Evolutionary conservation across 2,797 vertebrate species (phyloP).

Genomic region (Tenualosa thibaudeaui): DNA sequence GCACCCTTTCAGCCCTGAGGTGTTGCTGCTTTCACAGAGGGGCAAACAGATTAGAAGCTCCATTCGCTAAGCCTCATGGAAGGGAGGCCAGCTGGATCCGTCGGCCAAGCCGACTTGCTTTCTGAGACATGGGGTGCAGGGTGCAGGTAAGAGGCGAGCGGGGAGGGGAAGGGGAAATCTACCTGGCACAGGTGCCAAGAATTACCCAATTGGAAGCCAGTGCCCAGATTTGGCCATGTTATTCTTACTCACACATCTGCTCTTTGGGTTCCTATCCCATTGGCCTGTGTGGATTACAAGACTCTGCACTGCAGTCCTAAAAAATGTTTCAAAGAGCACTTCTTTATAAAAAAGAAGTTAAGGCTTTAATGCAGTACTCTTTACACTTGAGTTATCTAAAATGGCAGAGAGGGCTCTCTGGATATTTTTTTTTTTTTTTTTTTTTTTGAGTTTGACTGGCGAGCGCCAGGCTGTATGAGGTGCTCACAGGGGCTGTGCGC

Average conservation of each 20-base stretch:
- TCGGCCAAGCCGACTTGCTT: not conserved
- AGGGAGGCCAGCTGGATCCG: not conserved
- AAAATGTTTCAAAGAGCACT: not conserved
- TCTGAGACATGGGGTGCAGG: not conserved
- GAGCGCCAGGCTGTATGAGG: not conserved
- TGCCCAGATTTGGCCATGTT: not conserved
- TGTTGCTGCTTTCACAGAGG: not conserved
- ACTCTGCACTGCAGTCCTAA: not conserved
- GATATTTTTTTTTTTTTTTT: not conserved
- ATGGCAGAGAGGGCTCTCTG: conserved; percentile 11
- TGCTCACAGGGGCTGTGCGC: not conserved
- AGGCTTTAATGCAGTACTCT: not conserved
- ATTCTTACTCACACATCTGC: not conserved
- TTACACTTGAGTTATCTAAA: conserved; percentile 23
- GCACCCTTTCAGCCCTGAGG: conserved; percentile 21
- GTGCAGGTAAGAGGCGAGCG: not conserved
- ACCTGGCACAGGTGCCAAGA: not conserved
- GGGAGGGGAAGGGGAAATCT: not conserved
- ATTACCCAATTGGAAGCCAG: not conserved
- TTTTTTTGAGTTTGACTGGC: not conserved
- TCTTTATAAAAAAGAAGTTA: not conserved
- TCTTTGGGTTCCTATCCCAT: not conserved
- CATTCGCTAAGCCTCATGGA: not conserved
- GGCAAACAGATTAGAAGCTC: conserved; percentile 36
- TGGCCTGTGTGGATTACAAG: not conserved